Percentiles rank a stretch among this genome's conserved stretches.
Evolutionary conservation across 2,888 invertebrate genomes (phyloP).

Genomic region (Drosophila macrothrix): DNA sequence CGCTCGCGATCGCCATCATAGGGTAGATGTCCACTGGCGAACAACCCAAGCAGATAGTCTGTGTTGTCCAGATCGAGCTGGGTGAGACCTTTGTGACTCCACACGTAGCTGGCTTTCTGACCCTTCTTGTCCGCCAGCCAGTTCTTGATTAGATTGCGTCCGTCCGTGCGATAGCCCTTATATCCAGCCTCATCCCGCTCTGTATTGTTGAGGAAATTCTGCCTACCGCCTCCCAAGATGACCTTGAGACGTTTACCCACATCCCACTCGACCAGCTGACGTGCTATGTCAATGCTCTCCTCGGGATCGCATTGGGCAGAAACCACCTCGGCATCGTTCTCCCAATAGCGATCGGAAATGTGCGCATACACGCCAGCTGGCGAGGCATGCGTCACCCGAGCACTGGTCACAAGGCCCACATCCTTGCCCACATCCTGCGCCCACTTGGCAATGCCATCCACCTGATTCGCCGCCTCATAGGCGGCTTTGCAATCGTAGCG

Average conservation of each 20-base stretch:
- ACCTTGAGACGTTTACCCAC: constrained; percentile 91
- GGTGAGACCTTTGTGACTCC: constrained; percentile 79
- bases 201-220: constrained; percentile 77
- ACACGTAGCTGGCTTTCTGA: constrained; percentile 84
- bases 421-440: constrained; percentile 89
- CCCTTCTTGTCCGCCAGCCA: constrained; percentile 86
- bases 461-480: constrained; percentile 86
- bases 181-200: constrained; percentile 87
- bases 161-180: constrained; percentile 87
- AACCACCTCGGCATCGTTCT: constrained; percentile 88
- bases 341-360: constrained; percentile 90
- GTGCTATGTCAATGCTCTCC: constrained; percentile 89
- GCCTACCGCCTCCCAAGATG: constrained; percentile 84
- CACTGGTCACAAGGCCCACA: constrained; percentile 90
- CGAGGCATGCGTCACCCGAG: constrained; percentile 92
- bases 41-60: constrained; percentile 88
- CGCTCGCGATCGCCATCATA: constrained; percentile 87
- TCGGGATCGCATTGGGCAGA: constrained; percentile 84
- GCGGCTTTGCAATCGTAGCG: constrained; percentile 88
- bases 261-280: constrained; percentile 88
- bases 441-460: constrained; percentile 89
- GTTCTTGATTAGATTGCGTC: constrained; percentile 88
- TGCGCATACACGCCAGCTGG: constrained; percentile 91
- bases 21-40: constrained; percentile 86
- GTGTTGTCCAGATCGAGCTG: constrained; percentile 85